A percentile compares a stretch with the other conserved stretches of the same genome.
phyloP scores from a whole-genome alignment of 37 sponge, comb jelly and placozoan genomes.

The Beroe ovata region DNA sequence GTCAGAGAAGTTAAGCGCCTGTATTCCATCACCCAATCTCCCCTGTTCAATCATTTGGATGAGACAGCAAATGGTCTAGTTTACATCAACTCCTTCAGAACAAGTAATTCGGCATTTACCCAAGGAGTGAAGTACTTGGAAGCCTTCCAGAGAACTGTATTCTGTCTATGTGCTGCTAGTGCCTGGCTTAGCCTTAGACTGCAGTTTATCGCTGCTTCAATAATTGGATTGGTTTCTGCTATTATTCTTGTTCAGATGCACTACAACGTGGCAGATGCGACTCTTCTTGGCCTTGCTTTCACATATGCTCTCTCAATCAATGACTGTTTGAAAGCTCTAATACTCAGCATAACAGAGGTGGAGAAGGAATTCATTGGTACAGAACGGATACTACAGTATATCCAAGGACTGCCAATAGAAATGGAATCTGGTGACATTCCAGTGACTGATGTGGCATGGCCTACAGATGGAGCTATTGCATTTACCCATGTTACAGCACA shows the following conservation, averaged over 20 bases:
- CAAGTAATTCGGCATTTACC: conserved; percentile 11
- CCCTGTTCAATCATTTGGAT: conserved; percentile 95
- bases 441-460: neutral
- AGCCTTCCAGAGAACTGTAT: conserved; percentile 29
- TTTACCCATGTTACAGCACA: conserved; percentile 5
- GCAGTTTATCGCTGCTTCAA: neutral
- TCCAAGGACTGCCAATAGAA: conserved; percentile 77
- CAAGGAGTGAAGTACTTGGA: conserved; percentile 23
- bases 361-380: conserved; percentile 98
- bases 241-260: conserved; percentile 15
- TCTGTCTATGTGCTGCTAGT: neutral
- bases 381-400: conserved; percentile 92
- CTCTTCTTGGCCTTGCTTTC: conserved; percentile 92
- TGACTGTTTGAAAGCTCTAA: conserved; percentile 77
- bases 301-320: conserved; percentile 94
- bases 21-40: conserved; percentile 88
- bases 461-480: neutral
- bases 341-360: conserved; percentile 89
- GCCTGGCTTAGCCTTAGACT: conserved; percentile 32
- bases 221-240: neutral
- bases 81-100: conserved; percentile 44
- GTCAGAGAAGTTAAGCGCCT: conserved; percentile 91
- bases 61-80: conserved; percentile 83
- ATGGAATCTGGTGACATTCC: conserved; percentile 7
- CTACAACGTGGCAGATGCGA: conserved; percentile 64